These are phyloP conservation scores for Aleiodes leptofemur DNA, from an alignment of 2,888 invertebrate genomes.

Conservation along the genomic window DNA sequence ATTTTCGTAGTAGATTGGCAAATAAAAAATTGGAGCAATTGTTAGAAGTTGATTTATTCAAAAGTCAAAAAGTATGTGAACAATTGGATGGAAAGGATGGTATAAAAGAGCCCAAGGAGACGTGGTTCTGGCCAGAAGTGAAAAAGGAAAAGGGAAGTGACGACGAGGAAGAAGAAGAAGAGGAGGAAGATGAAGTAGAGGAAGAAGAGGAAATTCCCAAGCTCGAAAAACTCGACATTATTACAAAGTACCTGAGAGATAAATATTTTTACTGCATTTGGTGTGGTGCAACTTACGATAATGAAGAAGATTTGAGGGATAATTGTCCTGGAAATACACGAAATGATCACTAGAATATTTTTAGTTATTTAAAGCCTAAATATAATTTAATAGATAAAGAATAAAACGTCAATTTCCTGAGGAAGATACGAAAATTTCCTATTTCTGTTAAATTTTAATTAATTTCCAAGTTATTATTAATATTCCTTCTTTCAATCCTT, in stretches of 20 bases:
- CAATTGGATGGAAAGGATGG: constrained; percentile 79
- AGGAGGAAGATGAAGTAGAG: constrained; percentile 62
- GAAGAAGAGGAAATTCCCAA: constrained; percentile 69
- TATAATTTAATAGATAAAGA: too few species aligned
- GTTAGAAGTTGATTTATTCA: constrained; percentile 74
- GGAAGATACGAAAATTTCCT: too few species aligned
- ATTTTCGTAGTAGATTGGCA: constrained; percentile 77
- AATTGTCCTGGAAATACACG: constrained; percentile 83
- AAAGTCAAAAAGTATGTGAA: constrained; percentile 77
- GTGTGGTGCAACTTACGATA: constrained; percentile 84
- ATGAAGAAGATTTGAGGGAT: constrained; percentile 78
- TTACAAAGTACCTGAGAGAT: constrained; percentile 82
- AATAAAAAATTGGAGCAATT: constrained; percentile 76
- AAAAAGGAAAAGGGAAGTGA: constrained; percentile 59
- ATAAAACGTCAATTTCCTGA: too few species aligned
- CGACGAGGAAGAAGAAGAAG: constrained; percentile 63
- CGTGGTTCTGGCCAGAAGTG: constrained; percentile 81
- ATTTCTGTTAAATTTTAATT: too few species aligned
- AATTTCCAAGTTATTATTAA: background rate
- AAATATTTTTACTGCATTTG: constrained; percentile 87
- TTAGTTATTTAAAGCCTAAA: background rate
- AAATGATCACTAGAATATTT: constrained; percentile 78
- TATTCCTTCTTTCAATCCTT: background rate
- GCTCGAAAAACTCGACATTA: constrained; percentile 79
- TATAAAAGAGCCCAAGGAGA: constrained; percentile 76